Base-by-base conservation (phyloP, 2,888 invertebrate genomes). In the Mongoloraphidia duomilia region DNA sequence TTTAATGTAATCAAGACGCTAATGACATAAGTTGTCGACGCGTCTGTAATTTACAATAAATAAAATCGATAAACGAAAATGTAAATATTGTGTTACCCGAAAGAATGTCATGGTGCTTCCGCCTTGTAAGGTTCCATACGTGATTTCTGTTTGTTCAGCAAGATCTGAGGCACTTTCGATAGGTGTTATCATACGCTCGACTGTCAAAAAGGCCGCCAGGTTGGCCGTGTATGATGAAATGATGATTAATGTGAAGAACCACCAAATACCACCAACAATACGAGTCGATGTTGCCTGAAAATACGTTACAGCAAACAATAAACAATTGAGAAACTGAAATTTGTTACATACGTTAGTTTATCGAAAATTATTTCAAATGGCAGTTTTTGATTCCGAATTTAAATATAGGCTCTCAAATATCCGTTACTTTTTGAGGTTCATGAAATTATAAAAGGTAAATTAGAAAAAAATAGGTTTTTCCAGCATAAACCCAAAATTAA, bases 211-310 rank as follows among this genome's bases (percentile, higher is more conserved):
- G 2, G 98, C 97, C 0, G 97, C 97, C 61, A 98, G 72, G 71
- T 95, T 95, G 11, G 97, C 97, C 6, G 97, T 98, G 72, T 97
- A 97, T 8, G 97, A 96, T 0, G 95, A 94, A 53, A 97, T 90
- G 65, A 97, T 94, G 65, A 98, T 97, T 39, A 98, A 77, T 0
- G 96, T 97, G 71, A 98, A 98, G 72, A 98, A 97, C 95, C 97
- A 98, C 97, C 97, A 98, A 59, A 92, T 90, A 1, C 89, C 94
- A 9, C 95, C 94, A 8, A 97, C 94, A 55, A 97, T 90, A 47
- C 97, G 75, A 1, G 97, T 97, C 6, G 90, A 90, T 2, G 89
- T 87, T 3, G 90, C 89, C 89, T 90, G 61, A 59, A n/a, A 37
- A 48, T 17, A 10, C 12, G 17, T n/a, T 13, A 37, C 36, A 14